phyloP scores from a whole-genome alignment of 2,888 invertebrate species.

The Conomelus anceps region DNA sequence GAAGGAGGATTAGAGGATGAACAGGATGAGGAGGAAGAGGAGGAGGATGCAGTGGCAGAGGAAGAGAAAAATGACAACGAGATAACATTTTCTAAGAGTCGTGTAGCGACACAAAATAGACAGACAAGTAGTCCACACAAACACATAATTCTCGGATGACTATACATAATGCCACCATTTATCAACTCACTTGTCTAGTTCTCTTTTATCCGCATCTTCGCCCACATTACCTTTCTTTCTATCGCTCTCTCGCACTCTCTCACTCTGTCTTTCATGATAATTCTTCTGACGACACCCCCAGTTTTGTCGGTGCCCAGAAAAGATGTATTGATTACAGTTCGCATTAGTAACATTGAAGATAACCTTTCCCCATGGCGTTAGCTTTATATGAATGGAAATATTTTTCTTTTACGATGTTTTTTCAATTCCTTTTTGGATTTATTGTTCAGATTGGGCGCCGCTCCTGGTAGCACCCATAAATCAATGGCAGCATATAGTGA shows the following conservation, averaged over 20 bases:
- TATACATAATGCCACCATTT: neutral
- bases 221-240: neutral
- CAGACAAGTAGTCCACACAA: neutral
- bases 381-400: neutral
- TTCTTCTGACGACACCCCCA: neutral
- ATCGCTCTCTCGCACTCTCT: neutral
- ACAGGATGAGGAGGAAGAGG: neutral
- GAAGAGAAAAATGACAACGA: neutral
- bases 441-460: neutral
- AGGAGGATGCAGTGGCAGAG: neutral
- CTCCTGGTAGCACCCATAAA: neutral
- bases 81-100: too few species aligned
- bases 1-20: neutral
- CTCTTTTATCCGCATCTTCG: neutral
- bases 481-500: neutral
- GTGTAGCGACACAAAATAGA: neutral
- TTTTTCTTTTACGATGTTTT: neutral
- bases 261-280: too few species aligned
- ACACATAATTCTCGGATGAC: neutral
- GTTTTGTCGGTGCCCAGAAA: neutral
- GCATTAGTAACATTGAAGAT: neutral
- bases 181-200: neutral
- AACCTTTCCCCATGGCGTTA: neutral
- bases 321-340: neutral
- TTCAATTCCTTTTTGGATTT: neutral